These are phyloP conservation scores for Belgica antarctica DNA, from an alignment of 2,888 invertebrate genomes.

Conservation along the genomic window DNA sequence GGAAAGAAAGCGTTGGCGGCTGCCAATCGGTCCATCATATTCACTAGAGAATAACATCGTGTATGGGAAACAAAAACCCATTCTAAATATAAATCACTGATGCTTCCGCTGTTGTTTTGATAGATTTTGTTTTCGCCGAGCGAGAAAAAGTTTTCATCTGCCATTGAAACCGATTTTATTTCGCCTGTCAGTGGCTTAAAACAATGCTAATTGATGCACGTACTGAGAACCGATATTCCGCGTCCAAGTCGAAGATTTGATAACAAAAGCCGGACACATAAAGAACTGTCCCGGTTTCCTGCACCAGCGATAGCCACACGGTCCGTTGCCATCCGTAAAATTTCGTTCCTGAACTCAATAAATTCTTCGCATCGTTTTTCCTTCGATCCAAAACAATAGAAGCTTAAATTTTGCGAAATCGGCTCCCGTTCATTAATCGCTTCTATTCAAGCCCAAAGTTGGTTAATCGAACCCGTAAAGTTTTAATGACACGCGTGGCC, in stretches of 20 bases:
- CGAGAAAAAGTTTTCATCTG: neutral
- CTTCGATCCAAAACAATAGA: neutral
- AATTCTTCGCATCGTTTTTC: neutral
- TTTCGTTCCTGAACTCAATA: neutral
- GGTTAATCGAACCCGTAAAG: neutral
- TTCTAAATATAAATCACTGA: slow-evolving; percentile 9
- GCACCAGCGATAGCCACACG: too few relatives aligned
- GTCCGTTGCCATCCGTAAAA: neutral
- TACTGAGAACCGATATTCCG: too few relatives aligned
- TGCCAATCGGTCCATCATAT: neutral
- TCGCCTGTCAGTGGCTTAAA: too few relatives aligned
- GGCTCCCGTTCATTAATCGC: slow-evolving; percentile 10
- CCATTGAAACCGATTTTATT: neutral
- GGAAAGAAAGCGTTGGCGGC: too few relatives aligned
- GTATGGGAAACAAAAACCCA: neutral
- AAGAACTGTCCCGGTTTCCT: slow-evolving; percentile 9
- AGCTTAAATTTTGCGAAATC: slow-evolving; percentile 11
- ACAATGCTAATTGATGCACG: neutral
- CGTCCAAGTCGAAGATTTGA: too few relatives aligned
- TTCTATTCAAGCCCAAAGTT: neutral
- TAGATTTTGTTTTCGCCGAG: too few relatives aligned
- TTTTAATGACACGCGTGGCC: neutral
- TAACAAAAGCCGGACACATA: slow-evolving; percentile 25
- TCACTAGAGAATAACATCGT: too few relatives aligned
- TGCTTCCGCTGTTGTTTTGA: too few relatives aligned